These are phyloP conservation scores for Metridium senile DNA, from an alignment of 92 coral and sea anemone genomes.

Conservation along the genomic window DNA sequence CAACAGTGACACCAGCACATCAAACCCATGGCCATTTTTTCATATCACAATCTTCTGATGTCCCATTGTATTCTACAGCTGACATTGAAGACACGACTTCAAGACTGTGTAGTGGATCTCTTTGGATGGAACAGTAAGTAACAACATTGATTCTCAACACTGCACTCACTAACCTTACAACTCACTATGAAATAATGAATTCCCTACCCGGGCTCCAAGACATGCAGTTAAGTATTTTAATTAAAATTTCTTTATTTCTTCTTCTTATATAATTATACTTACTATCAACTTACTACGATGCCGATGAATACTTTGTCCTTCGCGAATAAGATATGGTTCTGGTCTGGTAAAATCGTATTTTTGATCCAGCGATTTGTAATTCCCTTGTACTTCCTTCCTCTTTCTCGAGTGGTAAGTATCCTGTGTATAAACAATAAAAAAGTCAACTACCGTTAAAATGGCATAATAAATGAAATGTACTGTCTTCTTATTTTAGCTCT, in stretches of 20 bases:
- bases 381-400: slow-evolving; percentile 15
- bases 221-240: too few species aligned
- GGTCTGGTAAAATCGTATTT: slow-evolving; percentile 9
- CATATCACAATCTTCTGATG: not conserved
- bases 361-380: slow-evolving; percentile 18
- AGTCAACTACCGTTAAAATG: too few species aligned
- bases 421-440: not conserved
- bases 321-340: not conserved
- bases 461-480: not conserved
- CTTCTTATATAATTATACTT: not conserved
- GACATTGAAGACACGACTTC: not conserved
- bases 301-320: slow-evolving; percentile 7
- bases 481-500: slow-evolving; percentile 46
- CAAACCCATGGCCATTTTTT: not conserved
- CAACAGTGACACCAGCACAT: too few species aligned
- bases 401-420: slow-evolving; percentile 19
- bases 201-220: too few species aligned
- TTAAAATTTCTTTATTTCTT: too few species aligned
- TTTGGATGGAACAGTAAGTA: slow-evolving; percentile 11
- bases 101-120: slow-evolving; percentile 8
- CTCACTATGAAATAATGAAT: too few species aligned
- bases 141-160: not conserved
- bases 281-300: slow-evolving; percentile 3
- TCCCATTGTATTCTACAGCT: not conserved
- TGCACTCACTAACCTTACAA: too few species aligned